Conservation (phyloP, 1,140 invertebrate genomes). For the Tribolium madens region DNA sequence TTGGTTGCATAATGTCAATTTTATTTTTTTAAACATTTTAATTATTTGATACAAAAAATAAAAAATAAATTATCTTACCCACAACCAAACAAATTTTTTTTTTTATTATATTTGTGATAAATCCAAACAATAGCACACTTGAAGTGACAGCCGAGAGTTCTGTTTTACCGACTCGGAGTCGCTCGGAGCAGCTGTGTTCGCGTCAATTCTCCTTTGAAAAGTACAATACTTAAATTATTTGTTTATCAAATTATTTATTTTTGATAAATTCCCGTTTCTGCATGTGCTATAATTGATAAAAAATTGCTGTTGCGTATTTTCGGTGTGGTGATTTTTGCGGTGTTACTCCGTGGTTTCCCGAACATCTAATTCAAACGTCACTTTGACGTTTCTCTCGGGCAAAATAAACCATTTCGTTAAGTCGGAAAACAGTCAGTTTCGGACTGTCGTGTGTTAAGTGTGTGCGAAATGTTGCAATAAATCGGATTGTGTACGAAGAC, state of each 20-base stretch:
- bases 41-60: not conserved
- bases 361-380: too few species aligned
- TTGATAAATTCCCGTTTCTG: too few species aligned
- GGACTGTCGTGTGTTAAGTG: not conserved
- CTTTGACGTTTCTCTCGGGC: constrained; percentile 17
- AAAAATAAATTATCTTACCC: not conserved
- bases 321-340: too few species aligned
- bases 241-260: too few species aligned
- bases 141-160: too few species aligned
- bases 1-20: not conserved
- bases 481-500: not conserved
- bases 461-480: constrained; percentile 4
- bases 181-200: not conserved
- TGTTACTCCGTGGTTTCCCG: too few species aligned
- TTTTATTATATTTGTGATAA: not conserved
- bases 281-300: too few species aligned
- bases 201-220: not conserved
- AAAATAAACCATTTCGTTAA: constrained; percentile 6
- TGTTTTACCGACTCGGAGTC: constrained; percentile 1
- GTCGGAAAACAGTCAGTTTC: constrained; percentile 4
- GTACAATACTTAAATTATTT: too few species aligned
- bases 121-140: not conserved
- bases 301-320: too few species aligned
- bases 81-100: too few species aligned
- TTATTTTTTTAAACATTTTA: too few species aligned